Evolutionary conservation across 2,888 invertebrate genomes (phyloP), one percentile per base, ranked within the genome.

Genomic region (Nysson spinosus): DNA sequence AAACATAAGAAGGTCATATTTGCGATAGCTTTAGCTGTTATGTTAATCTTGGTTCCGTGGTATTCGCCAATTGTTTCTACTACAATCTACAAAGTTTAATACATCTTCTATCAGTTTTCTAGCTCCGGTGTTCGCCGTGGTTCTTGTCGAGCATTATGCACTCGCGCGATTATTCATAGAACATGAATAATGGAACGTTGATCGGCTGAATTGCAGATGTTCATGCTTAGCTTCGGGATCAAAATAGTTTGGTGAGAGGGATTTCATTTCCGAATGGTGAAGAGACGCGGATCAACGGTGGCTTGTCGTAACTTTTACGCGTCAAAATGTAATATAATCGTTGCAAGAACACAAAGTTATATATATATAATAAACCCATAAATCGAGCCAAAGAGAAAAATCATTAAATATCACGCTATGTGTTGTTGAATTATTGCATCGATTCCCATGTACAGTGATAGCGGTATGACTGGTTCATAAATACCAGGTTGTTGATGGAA

Each of bases 151-250:
- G 34, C 34, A 50, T 44, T 62, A 50, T 40, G 39, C 39, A 16
- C 26, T 17, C 11, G 40, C 22, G 28, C 51, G 40, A 57, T 58
- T 63, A 63, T 58, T 58, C 58, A 46, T 47, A 52, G 52, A 51
- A 42, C 47, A 62, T 63, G 62, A 66, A 63, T 66, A 57, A 66
- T 63, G 62, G 39, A 56, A 47, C 24, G 42, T 32, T 44, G 52
- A 35, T 46, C 39, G 47, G 26, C 37, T 20, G 49, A 55, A 61
- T 49, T 55, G 47, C 37, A 49, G 47, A 61, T 51, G 42, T 30
- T 46, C 17, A 19, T 24, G 34, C 37, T 39, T 37, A 46, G 39
- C 24, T 50, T 14, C 30, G 37, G 32, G 14, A 44, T 46, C 44
- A 44, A 52, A 40, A 52, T 20, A n/a, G 37, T 34, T 37, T 11